phyloP scores from a whole-genome alignment of 2,888 invertebrate genomes.

The Caenorhabditis wallacei region DNA sequence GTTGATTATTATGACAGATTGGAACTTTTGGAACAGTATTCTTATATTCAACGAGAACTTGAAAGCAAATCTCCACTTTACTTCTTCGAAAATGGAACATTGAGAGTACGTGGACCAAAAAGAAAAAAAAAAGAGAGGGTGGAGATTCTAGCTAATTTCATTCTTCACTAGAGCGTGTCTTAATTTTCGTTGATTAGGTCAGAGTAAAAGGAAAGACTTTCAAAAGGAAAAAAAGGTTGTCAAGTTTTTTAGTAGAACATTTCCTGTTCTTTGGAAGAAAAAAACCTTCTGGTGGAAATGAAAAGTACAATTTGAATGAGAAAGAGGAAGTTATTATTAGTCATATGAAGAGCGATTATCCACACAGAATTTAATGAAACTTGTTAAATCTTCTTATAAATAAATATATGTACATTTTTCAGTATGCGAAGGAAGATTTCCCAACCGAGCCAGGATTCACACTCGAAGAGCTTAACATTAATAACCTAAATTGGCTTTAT shows the following conservation, averaged over 20 bases:
- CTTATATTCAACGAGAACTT: conserved; percentile 30
- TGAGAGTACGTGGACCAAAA: conserved; percentile 43
- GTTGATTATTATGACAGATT: conserved; percentile 53
- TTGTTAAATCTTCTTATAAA: background rate
- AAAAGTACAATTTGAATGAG: conserved; percentile 32
- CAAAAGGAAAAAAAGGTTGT: conserved; percentile 5
- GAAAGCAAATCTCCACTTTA: conserved; percentile 42
- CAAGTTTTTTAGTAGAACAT: conserved; percentile 7
- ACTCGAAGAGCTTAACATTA: conserved; percentile 50
- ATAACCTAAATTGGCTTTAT: conserved; percentile 60
- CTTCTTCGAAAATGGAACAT: conserved; percentile 54
- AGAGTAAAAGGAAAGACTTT: conserved; percentile 5
- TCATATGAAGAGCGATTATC: background rate
- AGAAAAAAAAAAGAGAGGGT: background rate
- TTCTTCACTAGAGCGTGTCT: conserved; percentile 47
- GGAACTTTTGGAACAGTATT: conserved; percentile 43
- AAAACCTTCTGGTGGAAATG: conserved; percentile 1
- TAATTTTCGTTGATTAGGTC: conserved; percentile 48
- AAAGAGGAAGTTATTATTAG: conserved; percentile 12
- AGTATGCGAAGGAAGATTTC: conserved; percentile 50
- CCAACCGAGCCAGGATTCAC: conserved; percentile 54
- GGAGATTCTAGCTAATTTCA: conserved; percentile 35
- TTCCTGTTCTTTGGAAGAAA: conserved; percentile 20
- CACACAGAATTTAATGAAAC: background rate
- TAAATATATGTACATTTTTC: conserved; percentile 14